Evolutionary conservation across 2,888 invertebrate genomes (phyloP), one percentile per base, ranked within the genome.

Genomic region (Netelia inedita): DNA sequence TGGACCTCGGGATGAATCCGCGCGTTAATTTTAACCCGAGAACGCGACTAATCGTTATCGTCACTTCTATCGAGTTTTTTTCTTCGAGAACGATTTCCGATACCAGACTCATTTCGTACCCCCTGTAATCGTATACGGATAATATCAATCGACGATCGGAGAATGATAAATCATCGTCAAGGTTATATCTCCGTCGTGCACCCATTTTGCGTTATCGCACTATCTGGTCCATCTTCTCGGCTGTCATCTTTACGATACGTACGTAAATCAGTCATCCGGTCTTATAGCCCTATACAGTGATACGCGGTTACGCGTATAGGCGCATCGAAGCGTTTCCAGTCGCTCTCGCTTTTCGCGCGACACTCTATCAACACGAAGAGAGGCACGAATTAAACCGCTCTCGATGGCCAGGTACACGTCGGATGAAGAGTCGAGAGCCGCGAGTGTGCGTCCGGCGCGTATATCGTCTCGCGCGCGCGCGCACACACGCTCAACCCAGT

Each of bases 281-380:
- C 14, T 11, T 14, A 10, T 3, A 46, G 10, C 11, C 11, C 0
- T 46, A 53, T n/a, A 35, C 35, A 43, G 14, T 35, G n/a, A 71
- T 35, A 21, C 50, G 14, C 14, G 1, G 8, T 14, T 46, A 46
- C 43, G 43, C 3, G 43, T 43, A 43, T 11, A 43, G 11, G 46
- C 46, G 46, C 14, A 14, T 10, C 46, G 14, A 14, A 46, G 14
- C 9, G 57, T 43, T 43, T 14, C 11, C 57, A 10, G 1, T 50
- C 63, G 76, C 46, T 76, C 65, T 82, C 72, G 78, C 61, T 73
- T 82, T 78, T 61, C 66, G 53, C 63, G 63, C 35, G 63, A 43
- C 69, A 21, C n/a, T 71, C 68, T 35, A 69, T 79, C 63, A 65
- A 65, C 35, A 28, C 74, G 68, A 68, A 73, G 76, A 53, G 68